Evolutionary conservation across 2,113 vertebrate genomes (phyloP).

Genomic region (Melanocharis versteri): DNA sequence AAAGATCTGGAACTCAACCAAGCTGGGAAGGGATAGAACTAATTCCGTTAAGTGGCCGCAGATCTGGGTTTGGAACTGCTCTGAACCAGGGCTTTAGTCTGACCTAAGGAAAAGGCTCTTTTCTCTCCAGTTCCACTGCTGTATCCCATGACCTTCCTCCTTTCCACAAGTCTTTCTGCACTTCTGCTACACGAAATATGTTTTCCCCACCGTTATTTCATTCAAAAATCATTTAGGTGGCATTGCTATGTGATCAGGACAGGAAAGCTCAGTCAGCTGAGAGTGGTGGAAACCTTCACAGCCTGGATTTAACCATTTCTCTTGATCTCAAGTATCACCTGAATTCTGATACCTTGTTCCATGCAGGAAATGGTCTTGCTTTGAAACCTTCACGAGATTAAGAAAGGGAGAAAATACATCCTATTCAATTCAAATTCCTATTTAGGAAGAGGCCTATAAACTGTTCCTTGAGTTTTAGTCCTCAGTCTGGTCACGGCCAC

Average conservation of each 20-base stretch:
- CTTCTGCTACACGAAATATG: rapidly evolving
- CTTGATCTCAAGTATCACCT: background rate
- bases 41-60: background rate
- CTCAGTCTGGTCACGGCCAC: background rate
- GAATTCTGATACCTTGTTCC: background rate
- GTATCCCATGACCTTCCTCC: background rate
- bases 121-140: background rate
- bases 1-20: constrained; percentile 4
- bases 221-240: background rate
- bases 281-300: background rate
- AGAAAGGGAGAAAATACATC: background rate
- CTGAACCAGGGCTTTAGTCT: background rate
- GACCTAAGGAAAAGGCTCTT: background rate
- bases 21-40: background rate
- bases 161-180: background rate
- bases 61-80: background rate
- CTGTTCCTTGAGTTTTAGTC: background rate
- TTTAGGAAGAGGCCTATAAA: background rate
- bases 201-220: background rate
- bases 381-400: background rate
- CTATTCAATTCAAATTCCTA: background rate
- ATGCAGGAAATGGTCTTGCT: background rate
- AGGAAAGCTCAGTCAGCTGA: background rate
- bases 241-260: background rate
- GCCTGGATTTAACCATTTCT: background rate